Conservation (phyloP, 1,140 invertebrate genomes). For the Zaprionus camerounensis region DNA sequence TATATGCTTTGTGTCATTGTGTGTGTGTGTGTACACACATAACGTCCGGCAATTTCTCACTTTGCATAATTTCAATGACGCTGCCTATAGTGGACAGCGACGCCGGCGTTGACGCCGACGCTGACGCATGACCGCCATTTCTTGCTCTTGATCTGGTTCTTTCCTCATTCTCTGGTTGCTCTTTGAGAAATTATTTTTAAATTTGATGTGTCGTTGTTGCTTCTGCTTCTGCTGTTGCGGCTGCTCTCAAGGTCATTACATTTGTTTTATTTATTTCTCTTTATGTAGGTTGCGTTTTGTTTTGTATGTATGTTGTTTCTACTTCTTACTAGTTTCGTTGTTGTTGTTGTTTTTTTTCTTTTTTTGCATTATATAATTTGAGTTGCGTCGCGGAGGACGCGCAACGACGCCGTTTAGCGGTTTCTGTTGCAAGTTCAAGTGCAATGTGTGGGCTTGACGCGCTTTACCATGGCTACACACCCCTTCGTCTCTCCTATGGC, state of each 20-base stretch:
- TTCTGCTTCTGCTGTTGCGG: constrained; percentile 34
- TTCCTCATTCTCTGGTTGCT: constrained; percentile 56
- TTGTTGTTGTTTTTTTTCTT: constrained; percentile 16
- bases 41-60: constrained; percentile 54
- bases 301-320: constrained; percentile 17
- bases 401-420: constrained; percentile 41
- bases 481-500: neutral
- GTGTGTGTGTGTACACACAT: constrained; percentile 11
- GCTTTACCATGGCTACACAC: neutral
- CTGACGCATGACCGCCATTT: constrained; percentile 65
- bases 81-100: constrained; percentile 20
- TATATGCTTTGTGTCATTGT: neutral
- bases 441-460: constrained; percentile 49
- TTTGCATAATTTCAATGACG: constrained; percentile 75
- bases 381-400: constrained; percentile 58
- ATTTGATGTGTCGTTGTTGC: constrained; percentile 64
- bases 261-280: constrained; percentile 70
- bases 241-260: constrained; percentile 74
- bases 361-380: constrained; percentile 74
- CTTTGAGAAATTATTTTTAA: constrained; percentile 81
- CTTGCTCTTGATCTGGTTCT: constrained; percentile 55
- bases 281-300: constrained; percentile 57
- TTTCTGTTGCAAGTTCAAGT: constrained; percentile 78
- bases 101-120: constrained; percentile 45
- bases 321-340: neutral